These are phyloP conservation scores for Meleagris gallopavo DNA, from an alignment of 2,113 vertebrate species.

Conservation along the genomic window DNA sequence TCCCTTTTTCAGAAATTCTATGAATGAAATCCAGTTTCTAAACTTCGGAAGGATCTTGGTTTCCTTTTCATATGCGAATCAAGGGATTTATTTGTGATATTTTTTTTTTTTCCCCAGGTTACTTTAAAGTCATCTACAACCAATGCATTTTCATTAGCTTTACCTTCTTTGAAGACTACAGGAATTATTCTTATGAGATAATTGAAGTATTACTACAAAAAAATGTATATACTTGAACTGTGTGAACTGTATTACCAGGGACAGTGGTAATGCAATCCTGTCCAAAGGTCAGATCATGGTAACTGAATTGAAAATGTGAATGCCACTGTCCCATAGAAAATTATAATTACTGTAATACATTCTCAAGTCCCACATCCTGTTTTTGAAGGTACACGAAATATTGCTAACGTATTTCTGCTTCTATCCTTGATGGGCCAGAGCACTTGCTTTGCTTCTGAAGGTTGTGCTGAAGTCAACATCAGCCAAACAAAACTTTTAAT, in stretches of 20 bases:
- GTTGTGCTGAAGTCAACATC: background rate
- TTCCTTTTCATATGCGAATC: constrained; percentile 7
- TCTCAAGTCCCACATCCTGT: background rate
- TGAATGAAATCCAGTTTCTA: background rate
- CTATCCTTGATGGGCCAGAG: background rate
- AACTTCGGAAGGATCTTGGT: background rate
- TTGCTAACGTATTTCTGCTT: background rate
- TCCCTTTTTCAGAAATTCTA: background rate
- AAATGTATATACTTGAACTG: background rate
- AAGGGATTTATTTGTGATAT: background rate
- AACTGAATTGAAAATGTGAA: background rate
- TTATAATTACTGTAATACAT: background rate
- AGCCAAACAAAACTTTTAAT: background rate
- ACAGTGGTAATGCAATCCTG: background rate
- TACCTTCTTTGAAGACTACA: background rate
- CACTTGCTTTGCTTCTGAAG: background rate
- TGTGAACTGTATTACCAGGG: rapidly evolving
- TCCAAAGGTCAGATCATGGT: background rate
- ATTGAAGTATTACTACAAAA: background rate
- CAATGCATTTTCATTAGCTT: background rate
- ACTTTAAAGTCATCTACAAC: background rate
- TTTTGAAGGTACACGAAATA: background rate
- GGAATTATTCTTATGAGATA: background rate
- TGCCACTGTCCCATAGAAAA: background rate
- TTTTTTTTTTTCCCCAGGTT: background rate